Evolutionary conservation across 1,140 invertebrate genomes (phyloP), one percentile per base, ranked within the genome.

Genomic region (Procambarus virginalis): DNA sequence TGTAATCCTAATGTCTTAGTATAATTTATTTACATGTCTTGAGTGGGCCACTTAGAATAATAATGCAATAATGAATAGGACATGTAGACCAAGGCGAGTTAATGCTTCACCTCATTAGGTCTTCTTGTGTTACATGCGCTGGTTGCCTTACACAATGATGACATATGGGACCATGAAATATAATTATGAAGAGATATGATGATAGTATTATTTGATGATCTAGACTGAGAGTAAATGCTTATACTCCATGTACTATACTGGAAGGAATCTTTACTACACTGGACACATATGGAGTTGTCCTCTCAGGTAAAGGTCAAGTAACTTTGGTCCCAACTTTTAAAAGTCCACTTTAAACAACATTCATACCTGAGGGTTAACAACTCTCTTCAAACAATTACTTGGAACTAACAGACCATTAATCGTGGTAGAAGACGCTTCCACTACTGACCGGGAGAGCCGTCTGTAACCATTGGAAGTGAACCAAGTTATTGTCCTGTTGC

Each of bases 1-100:
- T 68, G 79, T 87, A 70, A 87, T 51, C 60, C 77, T 86, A 79
- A 87, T 77, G 79, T 70, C 64, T 60, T 87, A 80, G 34, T 48
- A 79, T 87, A 80, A 34, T 80, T 80, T 87, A 87, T 87, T 60
- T 87, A 87, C 86, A 87, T 87, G 86, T 87, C 86, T 87, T 87
- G 86, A 87, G 78, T 87, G 86, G 77, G 86, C 78, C 79, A 81
- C 75, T 87, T 85, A 87, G 78, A 58, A 51, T 87, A 80, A 87
- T 87, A 87, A 87, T 87, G 86, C 86, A 79, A 87, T 80, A 87
- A 22, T 87, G 75, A 79, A 85, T 48, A 49, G 70, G 78, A 80
- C 58, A 85, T 77, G 81, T 51, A 80, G 86, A 80, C 77, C 60
- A 87, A 79, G 86, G 64, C 86, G 20, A 79, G 68, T 51, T 20